These are phyloP conservation scores for Hemicentrotus pulcherrimus DNA, from an alignment of 35 echinoderm and acorn worm genomes.

Conservation along the genomic window DNA sequence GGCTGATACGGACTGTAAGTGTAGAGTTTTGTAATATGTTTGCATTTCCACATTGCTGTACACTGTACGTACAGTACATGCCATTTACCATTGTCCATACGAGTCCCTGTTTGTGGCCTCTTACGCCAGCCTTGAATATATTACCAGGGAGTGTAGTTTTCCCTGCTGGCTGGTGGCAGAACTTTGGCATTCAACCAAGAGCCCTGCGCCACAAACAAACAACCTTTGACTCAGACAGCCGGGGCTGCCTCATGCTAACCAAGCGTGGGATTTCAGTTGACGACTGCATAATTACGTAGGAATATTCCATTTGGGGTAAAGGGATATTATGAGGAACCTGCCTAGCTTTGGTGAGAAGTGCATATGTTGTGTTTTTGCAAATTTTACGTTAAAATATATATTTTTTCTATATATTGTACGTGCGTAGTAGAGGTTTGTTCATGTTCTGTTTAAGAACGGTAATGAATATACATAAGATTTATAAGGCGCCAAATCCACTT, in stretches of 20 bases:
- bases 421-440: background rate
- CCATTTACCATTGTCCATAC: background rate
- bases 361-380: background rate
- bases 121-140: constrained; percentile 54
- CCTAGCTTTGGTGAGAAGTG: background rate
- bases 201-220: constrained; percentile 52
- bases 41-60: constrained; percentile 4
- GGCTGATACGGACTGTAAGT: background rate
- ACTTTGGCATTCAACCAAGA: constrained; percentile 45
- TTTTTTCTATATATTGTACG: too few relatives aligned
- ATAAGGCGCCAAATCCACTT: too few relatives aligned
- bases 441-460: background rate
- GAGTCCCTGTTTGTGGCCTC: constrained; percentile 27
- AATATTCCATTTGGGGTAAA: constrained; percentile 15
- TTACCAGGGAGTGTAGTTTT: constrained; percentile 18
- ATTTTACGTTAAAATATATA: background rate
- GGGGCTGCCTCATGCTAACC: constrained; percentile 38
- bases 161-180: constrained; percentile 17
- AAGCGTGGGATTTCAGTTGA: constrained; percentile 54
- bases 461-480: too few relatives aligned
- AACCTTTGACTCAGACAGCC: constrained; percentile 32
- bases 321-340: background rate
- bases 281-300: constrained; percentile 54
- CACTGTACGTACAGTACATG: constrained; percentile 12
- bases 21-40: background rate